Base-by-base conservation (phyloP, 2,113 vertebrate species). In the Apeltes quadracus region DNA sequence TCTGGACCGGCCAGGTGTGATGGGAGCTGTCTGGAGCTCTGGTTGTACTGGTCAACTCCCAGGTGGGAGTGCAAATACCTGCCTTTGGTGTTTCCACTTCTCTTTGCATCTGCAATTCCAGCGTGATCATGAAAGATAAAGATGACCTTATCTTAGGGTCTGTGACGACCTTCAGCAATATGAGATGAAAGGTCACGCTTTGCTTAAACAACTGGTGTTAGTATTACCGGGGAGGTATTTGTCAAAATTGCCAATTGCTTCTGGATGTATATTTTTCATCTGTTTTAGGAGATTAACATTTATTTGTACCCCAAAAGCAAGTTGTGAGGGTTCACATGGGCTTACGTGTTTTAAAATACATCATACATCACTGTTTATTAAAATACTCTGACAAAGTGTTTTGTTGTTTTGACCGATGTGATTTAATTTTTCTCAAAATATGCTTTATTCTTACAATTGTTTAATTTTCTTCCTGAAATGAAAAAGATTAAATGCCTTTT, bases 1-100 rank as follows among this genome's bases (percentile, higher is more conserved):
- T 59, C 22, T 34, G 41, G 23, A 9, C 36, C 11, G 58, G 18
- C 29, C 36, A 23, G 41, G 48, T 23, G 54, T 62, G 27, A 50
- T 20, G 61, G 18, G 18, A 6, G 56, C 0, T 12, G 7, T 2
- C 10, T 4, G 22, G 44, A 44, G 50, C 57, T 27, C 7, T 18
- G 32, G 16, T 57, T 22, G 50, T 27, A 66, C 29, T 62, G 66
- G 44, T 34, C 56, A 22, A 4, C 61, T 61, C 29, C 46, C 58
- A 41, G 46, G 23, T 48, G 62, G 0, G 4, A 27, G 20, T 78
- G 34, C 51, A 59, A 46, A 69, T 20, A 65, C 50, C 51, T 13
- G 27, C 59, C 39, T 32, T 22, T 15, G 43, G 32, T 44, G 57
- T 39, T 61, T 66, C 36, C 57, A 59, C 70, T 51, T 70, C 14